Conservation (phyloP, 2,113 vertebrate species). For the Anolis carolinensis region DNA sequence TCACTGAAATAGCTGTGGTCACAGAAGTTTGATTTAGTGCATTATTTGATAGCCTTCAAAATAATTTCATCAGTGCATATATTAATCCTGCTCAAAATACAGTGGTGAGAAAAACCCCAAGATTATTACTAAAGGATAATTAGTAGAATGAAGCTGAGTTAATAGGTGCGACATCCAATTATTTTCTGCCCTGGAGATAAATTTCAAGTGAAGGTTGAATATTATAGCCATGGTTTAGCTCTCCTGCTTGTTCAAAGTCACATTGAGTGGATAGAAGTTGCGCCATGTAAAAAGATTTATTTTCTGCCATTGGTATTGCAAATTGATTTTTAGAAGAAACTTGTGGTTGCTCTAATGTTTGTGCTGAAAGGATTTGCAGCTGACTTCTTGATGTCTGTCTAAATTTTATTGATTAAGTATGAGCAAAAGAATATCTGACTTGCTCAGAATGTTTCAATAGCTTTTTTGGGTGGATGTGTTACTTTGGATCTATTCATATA, state of each 20-base stretch:
- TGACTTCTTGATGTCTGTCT: background rate
- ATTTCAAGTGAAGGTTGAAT: constrained; percentile 70
- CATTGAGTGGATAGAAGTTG: constrained; percentile 37
- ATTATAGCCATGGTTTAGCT: constrained; percentile 61
- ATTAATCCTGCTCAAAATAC: constrained; percentile 75
- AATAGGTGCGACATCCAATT: constrained; percentile 84
- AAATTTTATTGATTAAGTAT: background rate
- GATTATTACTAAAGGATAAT: constrained; percentile 76
- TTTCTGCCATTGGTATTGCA: constrained; percentile 25
- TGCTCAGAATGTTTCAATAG: background rate
- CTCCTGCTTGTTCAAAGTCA: constrained; percentile 59
- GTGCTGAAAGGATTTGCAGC: background rate
- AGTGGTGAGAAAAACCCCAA: constrained; percentile 49
- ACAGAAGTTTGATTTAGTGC: constrained; percentile 55
- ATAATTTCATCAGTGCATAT: constrained; percentile 71
- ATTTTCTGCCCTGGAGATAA: constrained; percentile 82
- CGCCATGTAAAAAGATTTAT: constrained; percentile 34
- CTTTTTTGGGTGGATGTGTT: background rate
- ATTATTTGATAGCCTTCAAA: constrained; percentile 69
- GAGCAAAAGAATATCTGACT: background rate
- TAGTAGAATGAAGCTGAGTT: constrained; percentile 80
- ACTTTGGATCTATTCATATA: background rate
- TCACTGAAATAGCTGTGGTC: constrained; percentile 21
- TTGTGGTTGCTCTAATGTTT: constrained; percentile 32
- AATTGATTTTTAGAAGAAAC: constrained; percentile 28